Evolutionary conservation across 2,888 invertebrate species (phyloP).

Genomic region (Marronus borbonicus): DNA sequence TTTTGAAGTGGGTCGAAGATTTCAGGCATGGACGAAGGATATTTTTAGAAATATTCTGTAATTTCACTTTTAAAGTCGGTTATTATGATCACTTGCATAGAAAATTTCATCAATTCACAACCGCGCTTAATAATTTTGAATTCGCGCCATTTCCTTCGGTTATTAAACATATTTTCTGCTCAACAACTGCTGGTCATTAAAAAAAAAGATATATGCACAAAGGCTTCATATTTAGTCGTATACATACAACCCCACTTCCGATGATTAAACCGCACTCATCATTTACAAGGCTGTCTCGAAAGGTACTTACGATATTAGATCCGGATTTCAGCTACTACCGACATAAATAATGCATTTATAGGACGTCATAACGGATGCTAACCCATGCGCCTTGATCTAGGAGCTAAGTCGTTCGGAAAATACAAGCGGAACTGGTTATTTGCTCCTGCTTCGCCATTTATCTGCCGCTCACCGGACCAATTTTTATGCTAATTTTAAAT

Average conservation of each 20-base stretch:
- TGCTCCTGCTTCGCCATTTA: conserved; percentile 5
- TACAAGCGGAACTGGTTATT: conserved; percentile 15
- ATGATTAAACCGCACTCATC: background rate
- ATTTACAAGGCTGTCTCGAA: background rate
- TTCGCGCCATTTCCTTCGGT: no score
- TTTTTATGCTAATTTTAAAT: conserved; percentile 25
- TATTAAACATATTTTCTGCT: no score
- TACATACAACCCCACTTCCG: no score
- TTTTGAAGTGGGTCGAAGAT: background rate
- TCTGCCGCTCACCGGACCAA: background rate
- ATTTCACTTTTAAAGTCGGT: no score
- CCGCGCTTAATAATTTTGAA: no score
- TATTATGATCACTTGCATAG: no score
- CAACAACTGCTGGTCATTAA: no score
- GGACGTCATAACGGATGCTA: conserved; percentile 10
- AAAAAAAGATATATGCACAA: no score
- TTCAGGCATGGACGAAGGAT: background rate
- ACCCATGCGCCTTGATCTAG: background rate
- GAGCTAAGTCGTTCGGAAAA: conserved; percentile 10
- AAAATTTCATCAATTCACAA: no score
- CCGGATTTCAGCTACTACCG: background rate
- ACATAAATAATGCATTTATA: conserved; percentile 13
- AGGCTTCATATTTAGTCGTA: no score
- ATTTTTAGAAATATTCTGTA: background rate
- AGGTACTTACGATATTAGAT: conserved; percentile 5